Evolutionary conservation across 2,113 vertebrate species (phyloP).

Genomic region (Bufo bufo): DNA sequence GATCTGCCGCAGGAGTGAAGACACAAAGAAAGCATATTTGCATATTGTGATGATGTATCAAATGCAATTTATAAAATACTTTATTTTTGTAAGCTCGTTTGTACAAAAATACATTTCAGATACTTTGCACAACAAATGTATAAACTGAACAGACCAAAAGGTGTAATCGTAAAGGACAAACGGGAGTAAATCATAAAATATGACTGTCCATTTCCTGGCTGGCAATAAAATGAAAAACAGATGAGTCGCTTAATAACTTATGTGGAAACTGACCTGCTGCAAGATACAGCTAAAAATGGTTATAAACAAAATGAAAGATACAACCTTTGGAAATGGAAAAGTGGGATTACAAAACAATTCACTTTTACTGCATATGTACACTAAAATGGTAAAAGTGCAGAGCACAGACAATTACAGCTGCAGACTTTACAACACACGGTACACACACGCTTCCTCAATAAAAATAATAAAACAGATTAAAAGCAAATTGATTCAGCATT

Average conservation of each 20-base stretch:
- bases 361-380: conserved; percentile 33
- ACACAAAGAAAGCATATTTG: conserved; percentile 15
- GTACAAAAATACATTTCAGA: conserved; percentile 55
- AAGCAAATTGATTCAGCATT: conserved; percentile 28
- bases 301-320: conserved; percentile 16
- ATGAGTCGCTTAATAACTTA: neutral
- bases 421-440: neutral
- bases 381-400: conserved; percentile 27
- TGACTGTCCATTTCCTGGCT: neutral
- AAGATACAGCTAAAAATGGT: neutral
- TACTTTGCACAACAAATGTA: conserved; percentile 46
- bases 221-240: conserved; percentile 26
- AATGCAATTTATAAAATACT: conserved; percentile 53
- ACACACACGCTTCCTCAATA: conserved; percentile 23
- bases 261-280: neutral
- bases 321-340: neutral
- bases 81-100: conserved; percentile 43
- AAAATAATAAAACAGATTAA: conserved; percentile 40
- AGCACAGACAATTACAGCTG: conserved; percentile 38
- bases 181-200: conserved; percentile 4
- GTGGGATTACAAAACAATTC: conserved; percentile 30
- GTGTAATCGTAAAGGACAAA: neutral
- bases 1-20: neutral
- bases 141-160: conserved; percentile 31
- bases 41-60: conserved; percentile 18